Conservation (phyloP, 2,113 vertebrate genomes). For the Coptodon rendalli region DNA sequence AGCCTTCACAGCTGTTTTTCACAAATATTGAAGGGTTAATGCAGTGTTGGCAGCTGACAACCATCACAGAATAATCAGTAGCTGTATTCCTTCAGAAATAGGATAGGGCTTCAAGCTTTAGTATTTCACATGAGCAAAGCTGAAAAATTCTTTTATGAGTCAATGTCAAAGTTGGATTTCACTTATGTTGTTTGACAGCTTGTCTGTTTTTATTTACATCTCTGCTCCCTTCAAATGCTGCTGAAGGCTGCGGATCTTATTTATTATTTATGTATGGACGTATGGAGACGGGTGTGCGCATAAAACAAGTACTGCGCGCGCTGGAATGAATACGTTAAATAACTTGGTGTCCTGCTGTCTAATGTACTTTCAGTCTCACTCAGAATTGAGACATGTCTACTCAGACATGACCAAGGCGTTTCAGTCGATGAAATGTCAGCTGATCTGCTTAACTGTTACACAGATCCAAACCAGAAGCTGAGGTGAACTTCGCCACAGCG, state of each 20-base stretch:
- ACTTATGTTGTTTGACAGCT: not conserved
- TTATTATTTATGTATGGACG: not conserved
- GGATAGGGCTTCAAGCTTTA: not conserved
- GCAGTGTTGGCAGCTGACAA: not conserved
- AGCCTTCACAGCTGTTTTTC: not conserved
- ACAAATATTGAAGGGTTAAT: not conserved
- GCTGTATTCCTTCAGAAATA: not conserved
- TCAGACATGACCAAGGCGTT: not conserved
- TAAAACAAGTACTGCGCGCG: not conserved
- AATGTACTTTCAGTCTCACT: not conserved
- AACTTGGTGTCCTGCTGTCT: not conserved
- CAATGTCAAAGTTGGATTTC: not conserved
- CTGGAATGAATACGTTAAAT: not conserved
- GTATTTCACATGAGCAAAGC: not conserved
- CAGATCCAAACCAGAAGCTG: not conserved
- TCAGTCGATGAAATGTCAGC: not conserved
- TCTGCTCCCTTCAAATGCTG: not conserved
- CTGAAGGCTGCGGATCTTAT: not conserved
- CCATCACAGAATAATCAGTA: not conserved
- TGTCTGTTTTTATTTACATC: not conserved
- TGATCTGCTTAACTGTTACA: not conserved
- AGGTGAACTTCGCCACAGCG: not conserved
- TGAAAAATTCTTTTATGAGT: slow-evolving; percentile 10
- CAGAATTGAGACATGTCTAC: not conserved
- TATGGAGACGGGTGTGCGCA: not conserved